phyloP scores from a whole-genome alignment of 2,888 invertebrate genomes.

The Frankliniella fusca region DNA sequence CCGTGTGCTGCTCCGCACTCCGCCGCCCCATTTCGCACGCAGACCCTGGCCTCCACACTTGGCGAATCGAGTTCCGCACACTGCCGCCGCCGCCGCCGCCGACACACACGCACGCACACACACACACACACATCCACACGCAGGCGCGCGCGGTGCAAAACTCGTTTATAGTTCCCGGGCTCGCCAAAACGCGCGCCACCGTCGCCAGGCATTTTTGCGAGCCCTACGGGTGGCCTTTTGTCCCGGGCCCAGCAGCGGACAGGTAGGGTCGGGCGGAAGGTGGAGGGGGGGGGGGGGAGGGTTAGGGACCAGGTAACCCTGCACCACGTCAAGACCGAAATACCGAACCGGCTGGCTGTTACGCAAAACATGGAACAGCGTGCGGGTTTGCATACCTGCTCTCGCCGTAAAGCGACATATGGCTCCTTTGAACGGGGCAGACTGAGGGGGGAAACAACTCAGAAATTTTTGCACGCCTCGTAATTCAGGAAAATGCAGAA shows the following conservation, averaged over 20 bases:
- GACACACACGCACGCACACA: neutral
- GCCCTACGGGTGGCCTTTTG: neutral
- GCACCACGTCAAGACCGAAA: neutral
- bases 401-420: too few species aligned
- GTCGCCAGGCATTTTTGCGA: too few species aligned
- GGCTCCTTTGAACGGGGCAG: too few species aligned
- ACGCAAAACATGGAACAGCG: too few species aligned
- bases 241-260: neutral
- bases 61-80: neutral
- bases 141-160: neutral
- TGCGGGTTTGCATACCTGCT: too few species aligned
- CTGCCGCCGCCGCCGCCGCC: neutral
- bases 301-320: neutral
- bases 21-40: too few species aligned
- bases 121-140: neutral
- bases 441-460: too few species aligned
- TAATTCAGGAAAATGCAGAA: too few species aligned
- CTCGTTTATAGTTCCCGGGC: neutral
- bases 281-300: neutral
- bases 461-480: too few species aligned
- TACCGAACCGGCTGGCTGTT: too few species aligned
- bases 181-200: too few species aligned
- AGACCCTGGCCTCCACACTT: too few species aligned
- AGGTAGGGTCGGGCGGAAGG: neutral
- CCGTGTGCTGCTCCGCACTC: neutral